Evolutionary conservation across 2,888 invertebrate genomes (phyloP), one percentile per base, ranked within the genome.

Genomic region (Lasioglossum morio): DNA sequence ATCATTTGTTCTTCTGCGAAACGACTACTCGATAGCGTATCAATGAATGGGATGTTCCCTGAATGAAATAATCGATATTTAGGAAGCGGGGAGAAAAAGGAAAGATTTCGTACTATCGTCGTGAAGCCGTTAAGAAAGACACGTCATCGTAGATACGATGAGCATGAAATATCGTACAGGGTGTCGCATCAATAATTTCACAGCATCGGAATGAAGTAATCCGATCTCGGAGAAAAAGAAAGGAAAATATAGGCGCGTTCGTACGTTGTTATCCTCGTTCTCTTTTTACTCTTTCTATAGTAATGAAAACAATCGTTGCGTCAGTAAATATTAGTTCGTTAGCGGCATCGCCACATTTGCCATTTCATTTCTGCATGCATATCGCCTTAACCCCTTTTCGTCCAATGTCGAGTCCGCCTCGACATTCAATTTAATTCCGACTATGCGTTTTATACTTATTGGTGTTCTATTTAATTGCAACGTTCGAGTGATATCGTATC

Each of bases 1-100:
- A 43, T 4, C 72, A 48, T 53, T 40, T 77, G 70, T 14, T 60
- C 37, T 12, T 69, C 48, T 2, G 23, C 23, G 53, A 60, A 72
- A 69, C 72, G 48, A 60, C 70, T 46, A 14, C 19, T 4, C 53
- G 79, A 84, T 84, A 84, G 74, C 73, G 69, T 60, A 77, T 63
- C 43, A 60, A 73, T 86, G 81, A 86, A 86, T 87, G 86, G 86
- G 48, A 37, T 48, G 40, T 72, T 66, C 53, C 46, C 30, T 87
- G 40, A 87, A 80, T 85, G 85, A 74, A 79, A 37, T 63, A 77
- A 87, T 86, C 81, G 86, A 86, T 85, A 72, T 40, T 70, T 53
- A 2, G 16, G 48, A 10, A 23, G 66, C 43, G 60, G 23, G 30
- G 75, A 43, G 27, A 7, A 30, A 16, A 63, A 30, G 27, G 53